Base-by-base conservation (phyloP, 2,888 invertebrate genomes). In the Cephus pulcher region DNA sequence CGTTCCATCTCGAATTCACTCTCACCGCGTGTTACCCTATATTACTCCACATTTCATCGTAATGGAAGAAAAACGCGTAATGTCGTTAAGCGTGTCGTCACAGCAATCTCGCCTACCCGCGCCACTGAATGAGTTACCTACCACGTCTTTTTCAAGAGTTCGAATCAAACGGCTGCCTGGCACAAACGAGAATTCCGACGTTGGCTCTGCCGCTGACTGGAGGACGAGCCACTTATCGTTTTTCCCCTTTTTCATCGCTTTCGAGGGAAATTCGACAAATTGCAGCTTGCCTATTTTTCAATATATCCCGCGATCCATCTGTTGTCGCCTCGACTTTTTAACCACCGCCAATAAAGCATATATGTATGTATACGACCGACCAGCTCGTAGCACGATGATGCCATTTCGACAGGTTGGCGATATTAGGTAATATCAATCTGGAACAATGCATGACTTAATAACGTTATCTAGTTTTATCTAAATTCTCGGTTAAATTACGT, bases 1-100 rank as follows among this genome's bases (percentile, higher is more conserved):
- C 15, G 56, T 35, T 69, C n/a, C 73, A 73, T 73, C 74, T 73
- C 73, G 30, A 56, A 30, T 75, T 34, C 34, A 74, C 75, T 71
- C 34, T 33, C 70, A 37, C 40, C 70, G 35, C 69, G 37, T 40
- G 70, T 33, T 78, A 70, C 33, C 40, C 73, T 75, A 69, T 70
- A 75, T 78, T 75, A 70, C 70, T 71, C 74, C 74, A 78, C 78
- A 37, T 75, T 37, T 70, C 37, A 33, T 75, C 34, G 75, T 37
- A 71, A 78, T 35, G 34, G 56, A 15, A 73, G 75, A 75, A 78
- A 78, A 40, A 75, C 71, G 40, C 30, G 75, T 34, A 40, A 69
- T 40, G 75, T 75, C 75, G 75, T 78, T 75, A 75, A 78, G 40
- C 69, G 75, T 78, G 78, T 78, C 75, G 78, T 78, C 75, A 78